These are phyloP conservation scores for Oxytorus armatus DNA, from an alignment of 2,888 invertebrate genomes.

Conservation along the genomic window DNA sequence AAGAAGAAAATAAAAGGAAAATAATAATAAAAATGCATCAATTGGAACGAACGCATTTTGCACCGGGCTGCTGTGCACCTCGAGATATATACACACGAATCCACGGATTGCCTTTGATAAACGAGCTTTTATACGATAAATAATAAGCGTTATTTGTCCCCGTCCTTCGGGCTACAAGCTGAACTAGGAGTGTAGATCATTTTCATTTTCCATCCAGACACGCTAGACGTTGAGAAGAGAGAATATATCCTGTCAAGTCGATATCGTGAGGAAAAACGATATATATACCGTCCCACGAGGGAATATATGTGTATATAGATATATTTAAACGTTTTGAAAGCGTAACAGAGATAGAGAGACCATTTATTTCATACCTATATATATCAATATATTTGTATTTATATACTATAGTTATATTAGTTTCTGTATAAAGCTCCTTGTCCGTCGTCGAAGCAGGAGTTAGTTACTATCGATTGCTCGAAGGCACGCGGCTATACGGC, in stretches of 20 bases:
- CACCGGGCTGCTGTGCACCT: slow-evolving; percentile 6
- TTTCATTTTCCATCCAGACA: slow-evolving; percentile 57
- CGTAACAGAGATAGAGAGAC: slow-evolving; percentile 17
- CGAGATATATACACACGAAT: slow-evolving; percentile 8
- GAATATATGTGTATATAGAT: slow-evolving; percentile 18
- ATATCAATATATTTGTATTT: no score
- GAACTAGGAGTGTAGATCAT: slow-evolving; percentile 50
- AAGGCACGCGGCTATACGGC: slow-evolving; percentile 47
- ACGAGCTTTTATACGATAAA: slow-evolving; percentile 61
- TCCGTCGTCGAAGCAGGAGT: slow-evolving; percentile 44
- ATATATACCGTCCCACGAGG: slow-evolving; percentile 9
- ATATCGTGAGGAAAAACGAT: slow-evolving; percentile 56
- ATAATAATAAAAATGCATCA: slow-evolving; percentile 14
- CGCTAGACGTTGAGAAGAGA: slow-evolving; percentile 33
- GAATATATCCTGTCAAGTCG: slow-evolving; percentile 37
- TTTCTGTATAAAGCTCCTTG: slow-evolving; percentile 9
- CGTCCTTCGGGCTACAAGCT: slow-evolving; percentile 50
- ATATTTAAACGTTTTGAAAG: slow-evolving; percentile 19
- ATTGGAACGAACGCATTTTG: slow-evolving; percentile 50
- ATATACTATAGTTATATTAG: slow-evolving; percentile 26
- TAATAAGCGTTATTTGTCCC: slow-evolving; percentile 66
- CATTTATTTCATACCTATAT: slow-evolving; percentile 52
- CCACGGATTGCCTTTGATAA: slow-evolving; percentile 59
- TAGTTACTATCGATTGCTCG: slow-evolving; percentile 62
- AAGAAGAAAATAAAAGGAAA: slow-evolving; percentile 15